phyloP scores from a whole-genome alignment of 2,113 vertebrate species.

The Marmota flaviventris region DNA sequence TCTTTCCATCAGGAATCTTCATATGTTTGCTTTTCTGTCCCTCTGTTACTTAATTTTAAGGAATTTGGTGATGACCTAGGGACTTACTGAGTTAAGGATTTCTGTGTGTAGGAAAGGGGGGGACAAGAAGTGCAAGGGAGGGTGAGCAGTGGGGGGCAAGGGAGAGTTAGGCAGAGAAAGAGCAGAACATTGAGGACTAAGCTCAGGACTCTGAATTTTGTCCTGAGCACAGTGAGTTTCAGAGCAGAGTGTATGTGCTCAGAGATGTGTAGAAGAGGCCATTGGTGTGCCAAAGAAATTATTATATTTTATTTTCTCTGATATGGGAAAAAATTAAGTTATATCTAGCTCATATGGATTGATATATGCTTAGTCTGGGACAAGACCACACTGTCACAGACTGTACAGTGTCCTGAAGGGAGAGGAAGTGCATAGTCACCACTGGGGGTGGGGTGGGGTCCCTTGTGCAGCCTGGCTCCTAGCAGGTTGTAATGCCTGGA shows the following conservation, averaged over 20 bases:
- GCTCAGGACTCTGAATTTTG: neutral
- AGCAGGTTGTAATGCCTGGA: neutral
- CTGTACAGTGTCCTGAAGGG: neutral
- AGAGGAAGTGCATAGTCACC: rapidly evolving
- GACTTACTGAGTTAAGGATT: neutral
- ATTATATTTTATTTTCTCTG: neutral
- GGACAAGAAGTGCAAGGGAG: neutral
- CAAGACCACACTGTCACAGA: neutral
- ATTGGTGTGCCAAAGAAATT: neutral
- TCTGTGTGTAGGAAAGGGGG: neutral
- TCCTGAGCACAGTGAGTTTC: neutral
- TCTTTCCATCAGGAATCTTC: neutral
- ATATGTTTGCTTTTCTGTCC: neutral
- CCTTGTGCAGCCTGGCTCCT: neutral
- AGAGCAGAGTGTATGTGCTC: neutral
- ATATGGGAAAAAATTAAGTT: neutral
- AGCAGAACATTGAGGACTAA: neutral
- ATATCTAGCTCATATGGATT: neutral
- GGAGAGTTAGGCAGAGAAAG: neutral
- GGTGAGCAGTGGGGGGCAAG: neutral
- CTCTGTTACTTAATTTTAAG: neutral
- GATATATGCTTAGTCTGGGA: neutral
- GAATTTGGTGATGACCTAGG: neutral
- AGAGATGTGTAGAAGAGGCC: neutral
- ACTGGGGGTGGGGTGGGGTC: neutral